Evolutionary conservation across 2,888 invertebrate genomes (phyloP).

Genomic region (Anarsia innoxiella): DNA sequence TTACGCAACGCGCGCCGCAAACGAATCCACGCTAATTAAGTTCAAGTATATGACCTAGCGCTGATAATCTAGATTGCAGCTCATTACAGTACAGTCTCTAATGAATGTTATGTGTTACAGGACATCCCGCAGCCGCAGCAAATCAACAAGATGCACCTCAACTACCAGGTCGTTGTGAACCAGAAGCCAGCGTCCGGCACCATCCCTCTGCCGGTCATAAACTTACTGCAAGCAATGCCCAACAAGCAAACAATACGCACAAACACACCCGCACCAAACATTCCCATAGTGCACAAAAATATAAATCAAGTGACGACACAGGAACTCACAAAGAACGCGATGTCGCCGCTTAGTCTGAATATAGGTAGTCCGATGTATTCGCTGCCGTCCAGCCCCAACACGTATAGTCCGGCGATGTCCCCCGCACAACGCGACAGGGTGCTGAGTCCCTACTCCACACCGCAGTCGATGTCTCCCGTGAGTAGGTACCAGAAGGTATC

Average conservation of each 20-base stretch:
- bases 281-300: constrained; percentile 1
- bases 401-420: constrained; percentile 55
- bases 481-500: constrained; percentile 44
- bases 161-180: constrained; percentile 38
- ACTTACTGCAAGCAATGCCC: constrained; percentile 40
- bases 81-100: not conserved
- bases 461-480: constrained; percentile 55
- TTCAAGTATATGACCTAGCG: constrained; percentile 3
- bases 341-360: constrained; percentile 57
- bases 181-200: too few relatives aligned
- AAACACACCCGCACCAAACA: constrained; percentile 23
- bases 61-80: not conserved
- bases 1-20: too few relatives aligned
- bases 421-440: constrained; percentile 49
- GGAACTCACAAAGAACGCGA: constrained; percentile 27
- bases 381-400: constrained; percentile 51
- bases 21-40: too few relatives aligned
- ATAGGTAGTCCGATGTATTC: constrained; percentile 53
- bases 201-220: constrained; percentile 48
- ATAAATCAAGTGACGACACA: constrained; percentile 25
- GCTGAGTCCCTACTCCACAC: constrained; percentile 55
- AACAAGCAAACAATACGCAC: constrained; percentile 35
- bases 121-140: constrained; percentile 32
- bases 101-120: constrained; percentile 35
- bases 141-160: constrained; percentile 20